Evolutionary conservation across 2,888 invertebrate species (phyloP), one percentile per base, ranked within the genome.

Genomic region (Formica aserva): DNA sequence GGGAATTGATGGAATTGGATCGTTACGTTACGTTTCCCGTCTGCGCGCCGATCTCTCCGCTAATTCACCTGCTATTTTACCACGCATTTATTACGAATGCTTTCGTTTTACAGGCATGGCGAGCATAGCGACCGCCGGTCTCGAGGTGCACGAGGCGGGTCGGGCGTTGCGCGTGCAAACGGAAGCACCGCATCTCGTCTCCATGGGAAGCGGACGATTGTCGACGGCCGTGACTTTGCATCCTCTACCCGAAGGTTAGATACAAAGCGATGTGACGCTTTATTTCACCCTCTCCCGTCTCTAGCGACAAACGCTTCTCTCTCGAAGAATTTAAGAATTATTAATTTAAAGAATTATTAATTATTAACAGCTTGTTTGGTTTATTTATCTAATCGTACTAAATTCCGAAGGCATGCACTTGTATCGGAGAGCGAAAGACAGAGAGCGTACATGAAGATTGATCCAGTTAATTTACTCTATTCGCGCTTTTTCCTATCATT

Each of bases 211-310:
- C 89, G 98, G 98, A 84, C 96, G 98, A 87, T 96, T 98, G 86
- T 98, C 98, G 95, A 98, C 98, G 52, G 98, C 98, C n/a, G 98
- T 98, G 92, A 98, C 98, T 48, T 96, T 98, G 90, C 98, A 98
- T 95, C 98, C 98, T 90, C 96, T 98, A 93, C 97, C 98, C 91
- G 97, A 97, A 96, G 98, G 98, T 98, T 94, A 94, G 77, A 57
- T 71, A 35, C 63, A 35, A 75, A 71, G 9, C 55, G 13, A 63
- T 18, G n/a, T 62, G 26, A 4, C 26, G 18, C 1, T n/a, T 45
- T 41, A 18, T 48, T 41, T 45, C 15, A 26, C 15, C 13, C 22
- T 57, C 22, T 32, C 13, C 52, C 5, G 11, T 38, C 62, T 35
- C 35, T 6, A 1, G 22, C 57, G 18, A 29, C 18, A 6, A 18